These are phyloP conservation scores for Agapornis roseicollis DNA, from an alignment of 2,113 vertebrate genomes.

Conservation along the genomic window DNA sequence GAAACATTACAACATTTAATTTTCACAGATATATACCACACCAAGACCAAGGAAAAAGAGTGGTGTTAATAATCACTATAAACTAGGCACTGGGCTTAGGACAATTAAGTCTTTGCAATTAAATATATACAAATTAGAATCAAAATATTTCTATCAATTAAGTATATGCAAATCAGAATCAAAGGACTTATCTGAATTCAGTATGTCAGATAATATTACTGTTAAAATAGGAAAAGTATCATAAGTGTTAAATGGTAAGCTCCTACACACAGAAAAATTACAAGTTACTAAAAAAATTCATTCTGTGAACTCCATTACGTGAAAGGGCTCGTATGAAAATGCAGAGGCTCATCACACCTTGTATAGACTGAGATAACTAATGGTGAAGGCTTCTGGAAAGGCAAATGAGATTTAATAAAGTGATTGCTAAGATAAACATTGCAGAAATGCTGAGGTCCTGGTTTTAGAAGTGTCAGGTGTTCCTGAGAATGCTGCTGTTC, in stretches of 20 bases:
- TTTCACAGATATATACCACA: not conserved
- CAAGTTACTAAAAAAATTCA: not conserved
- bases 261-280: not conserved
- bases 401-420: conserved; percentile 20
- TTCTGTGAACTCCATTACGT: not conserved
- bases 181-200: not conserved
- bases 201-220: not conserved
- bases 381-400: not conserved
- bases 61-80: not conserved
- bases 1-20: not conserved
- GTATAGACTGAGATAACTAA: not conserved
- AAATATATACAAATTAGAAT: not conserved
- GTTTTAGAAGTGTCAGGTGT: not conserved
- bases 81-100: not conserved
- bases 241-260: not conserved
- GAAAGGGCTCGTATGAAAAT: not conserved
- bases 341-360: not conserved
- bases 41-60: not conserved
- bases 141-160: not conserved
- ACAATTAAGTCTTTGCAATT: not conserved
- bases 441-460: conserved; percentile 20
- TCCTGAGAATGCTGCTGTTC: not conserved
- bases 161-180: not conserved
- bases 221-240: not conserved
- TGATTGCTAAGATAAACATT: conserved; percentile 25